Percentiles rank a stretch among this genome's conserved stretches.
phyloP scores from a whole-genome alignment of 2,113 vertebrate species.

The Dasyurus viverrinus region DNA sequence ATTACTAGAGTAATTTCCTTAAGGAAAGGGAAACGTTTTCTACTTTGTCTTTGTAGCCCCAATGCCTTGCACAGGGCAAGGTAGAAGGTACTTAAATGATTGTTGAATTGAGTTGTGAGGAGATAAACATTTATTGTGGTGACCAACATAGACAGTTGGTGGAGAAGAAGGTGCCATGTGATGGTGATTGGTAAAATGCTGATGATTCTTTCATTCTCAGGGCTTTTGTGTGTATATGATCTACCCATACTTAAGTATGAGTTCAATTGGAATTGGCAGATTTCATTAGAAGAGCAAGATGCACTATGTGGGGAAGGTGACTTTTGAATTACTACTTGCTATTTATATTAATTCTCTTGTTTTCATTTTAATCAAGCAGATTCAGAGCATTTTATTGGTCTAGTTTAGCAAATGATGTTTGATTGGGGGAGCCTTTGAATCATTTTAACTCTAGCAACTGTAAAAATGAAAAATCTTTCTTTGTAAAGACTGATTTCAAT shows the following conservation, averaged over 20 bases:
- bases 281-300: not conserved
- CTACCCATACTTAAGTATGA: not conserved
- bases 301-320: not conserved
- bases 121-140: not conserved
- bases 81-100: not conserved
- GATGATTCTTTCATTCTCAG: not conserved
- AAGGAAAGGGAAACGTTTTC: not conserved
- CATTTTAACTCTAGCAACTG: accelerated
- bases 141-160: not conserved
- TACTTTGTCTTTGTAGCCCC: not conserved
- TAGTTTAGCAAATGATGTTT: not conserved
- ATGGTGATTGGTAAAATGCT: not conserved
- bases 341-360: not conserved
- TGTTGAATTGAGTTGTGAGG: not conserved
- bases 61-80: not conserved
- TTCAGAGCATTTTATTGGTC: not conserved
- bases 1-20: no score
- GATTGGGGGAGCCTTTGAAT: not conserved
- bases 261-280: not conserved
- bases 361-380: not conserved
- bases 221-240: not conserved
- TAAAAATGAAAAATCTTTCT: not conserved
- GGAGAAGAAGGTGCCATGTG: not conserved
- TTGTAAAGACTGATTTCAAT: not conserved
- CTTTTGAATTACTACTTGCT: not conserved